Conservation (phyloP, 2,113 vertebrate genomes). For the Gadus chalcogrammus region DNA sequence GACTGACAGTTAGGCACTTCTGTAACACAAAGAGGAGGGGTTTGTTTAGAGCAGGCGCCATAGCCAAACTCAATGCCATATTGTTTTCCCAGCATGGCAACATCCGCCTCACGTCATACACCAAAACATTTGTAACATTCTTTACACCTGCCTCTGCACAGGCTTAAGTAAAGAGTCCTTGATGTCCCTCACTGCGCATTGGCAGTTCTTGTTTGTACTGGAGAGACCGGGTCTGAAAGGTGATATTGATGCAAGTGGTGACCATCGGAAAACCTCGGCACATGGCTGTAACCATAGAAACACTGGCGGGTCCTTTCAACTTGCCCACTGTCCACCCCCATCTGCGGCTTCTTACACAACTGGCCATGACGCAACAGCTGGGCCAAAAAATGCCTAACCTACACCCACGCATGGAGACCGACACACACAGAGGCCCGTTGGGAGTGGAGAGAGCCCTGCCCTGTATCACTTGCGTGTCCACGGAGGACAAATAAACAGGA, state of each 20-base stretch:
- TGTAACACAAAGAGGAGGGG: constrained; percentile 61
- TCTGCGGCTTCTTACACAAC: constrained; percentile 1
- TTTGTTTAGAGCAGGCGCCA: constrained; percentile 31
- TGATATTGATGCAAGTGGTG: neutral
- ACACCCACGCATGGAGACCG: too few species aligned
- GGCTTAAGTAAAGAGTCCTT: neutral
- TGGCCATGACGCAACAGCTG: constrained; percentile 13
- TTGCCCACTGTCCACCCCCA: neutral
- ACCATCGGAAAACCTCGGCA: neutral
- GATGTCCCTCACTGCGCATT: too few species aligned
- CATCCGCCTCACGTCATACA: constrained; percentile 8
- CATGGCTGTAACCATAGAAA: neutral
- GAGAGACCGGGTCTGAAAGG: neutral
- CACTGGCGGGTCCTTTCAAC: neutral
- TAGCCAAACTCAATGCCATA: constrained; percentile 8
- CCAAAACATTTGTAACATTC: constrained; percentile 1
- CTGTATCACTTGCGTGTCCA: constrained; percentile 23
- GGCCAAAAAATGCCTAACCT: constrained; percentile 4
- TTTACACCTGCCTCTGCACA: constrained; percentile 3
- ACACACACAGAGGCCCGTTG: too few species aligned
- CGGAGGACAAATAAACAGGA: constrained; percentile 49
- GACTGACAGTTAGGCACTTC: constrained; percentile 98
- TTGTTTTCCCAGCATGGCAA: constrained; percentile 29
- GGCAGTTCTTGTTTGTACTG: neutral
- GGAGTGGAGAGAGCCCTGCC: too few species aligned